Conservation (phyloP, 1,140 invertebrate species). For the Magallana gigas region DNA sequence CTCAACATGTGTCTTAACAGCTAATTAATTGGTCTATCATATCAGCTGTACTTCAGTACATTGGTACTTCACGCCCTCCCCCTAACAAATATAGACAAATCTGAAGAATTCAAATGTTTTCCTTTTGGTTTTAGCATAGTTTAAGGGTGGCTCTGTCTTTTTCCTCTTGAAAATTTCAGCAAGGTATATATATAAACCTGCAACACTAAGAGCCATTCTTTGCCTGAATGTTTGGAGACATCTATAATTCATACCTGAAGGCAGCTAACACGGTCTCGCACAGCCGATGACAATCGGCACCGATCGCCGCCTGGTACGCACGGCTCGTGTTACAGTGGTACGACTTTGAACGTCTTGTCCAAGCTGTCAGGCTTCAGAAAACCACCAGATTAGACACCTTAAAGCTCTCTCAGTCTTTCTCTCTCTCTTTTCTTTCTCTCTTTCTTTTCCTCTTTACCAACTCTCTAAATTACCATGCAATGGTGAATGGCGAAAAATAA, state of each 20-base stretch:
- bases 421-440: no score
- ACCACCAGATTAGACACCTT: constrained; percentile 22
- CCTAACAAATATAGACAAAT: neutral
- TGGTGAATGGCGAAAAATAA: constrained; percentile 19
- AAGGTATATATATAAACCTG: neutral
- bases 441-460: neutral
- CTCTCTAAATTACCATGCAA: neutral
- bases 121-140: no score
- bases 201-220: neutral
- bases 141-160: neutral
- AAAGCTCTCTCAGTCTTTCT: no score
- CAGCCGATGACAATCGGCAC: constrained; percentile 25
- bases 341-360: constrained; percentile 36
- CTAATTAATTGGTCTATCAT: neutral
- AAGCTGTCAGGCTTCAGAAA: constrained; percentile 26
- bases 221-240: constrained; percentile 4
- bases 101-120: no score
- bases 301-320: constrained; percentile 3
- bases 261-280: constrained; percentile 13
- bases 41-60: neutral
- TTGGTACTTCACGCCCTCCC: neutral
- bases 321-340: constrained; percentile 29
- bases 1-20: neutral
- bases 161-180: neutral
- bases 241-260: constrained; percentile 38